These are phyloP conservation scores for Pachypanchax playfairii DNA, from an alignment of 2,113 vertebrate genomes.

Conservation along the genomic window DNA sequence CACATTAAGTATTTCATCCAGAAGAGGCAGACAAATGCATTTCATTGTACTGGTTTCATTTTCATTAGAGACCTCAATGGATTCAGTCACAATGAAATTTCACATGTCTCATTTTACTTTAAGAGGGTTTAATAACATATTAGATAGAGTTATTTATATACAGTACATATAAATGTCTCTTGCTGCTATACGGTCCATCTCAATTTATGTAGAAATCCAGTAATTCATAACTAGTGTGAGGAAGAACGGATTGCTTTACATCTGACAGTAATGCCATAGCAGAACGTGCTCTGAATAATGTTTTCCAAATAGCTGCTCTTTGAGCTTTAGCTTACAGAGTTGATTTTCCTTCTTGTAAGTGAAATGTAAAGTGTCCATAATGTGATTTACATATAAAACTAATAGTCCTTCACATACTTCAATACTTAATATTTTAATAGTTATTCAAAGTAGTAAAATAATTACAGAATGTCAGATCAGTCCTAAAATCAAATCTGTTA, in stretches of 20 bases:
- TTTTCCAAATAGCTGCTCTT: neutral
- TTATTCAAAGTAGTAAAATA: too few species aligned
- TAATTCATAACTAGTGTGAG: neutral
- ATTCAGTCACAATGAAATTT: neutral
- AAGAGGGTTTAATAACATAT: neutral
- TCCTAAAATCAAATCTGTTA: too few species aligned
- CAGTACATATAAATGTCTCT: neutral
- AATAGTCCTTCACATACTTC: too few species aligned
- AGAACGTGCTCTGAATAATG: constrained; percentile 9
- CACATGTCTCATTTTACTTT: neutral
- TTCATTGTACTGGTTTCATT: neutral
- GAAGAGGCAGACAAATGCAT: neutral
- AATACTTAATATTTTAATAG: too few species aligned
- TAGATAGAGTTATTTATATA: neutral
- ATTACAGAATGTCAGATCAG: too few species aligned
- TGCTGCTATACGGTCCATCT: neutral
- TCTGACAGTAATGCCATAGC: too few species aligned
- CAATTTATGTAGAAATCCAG: neutral
- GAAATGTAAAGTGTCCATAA: neutral
- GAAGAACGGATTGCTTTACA: too few species aligned
- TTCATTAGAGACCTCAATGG: neutral
- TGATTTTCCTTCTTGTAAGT: neutral
- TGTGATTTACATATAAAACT: too few species aligned
- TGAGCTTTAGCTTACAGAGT: neutral
- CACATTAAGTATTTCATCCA: too few species aligned